Percentiles rank a stretch among this genome's conserved stretches.
These are phyloP conservation scores for Mus caroli DNA, from an alignment of 2,797 vertebrate species.

Conservation along the genomic window DNA sequence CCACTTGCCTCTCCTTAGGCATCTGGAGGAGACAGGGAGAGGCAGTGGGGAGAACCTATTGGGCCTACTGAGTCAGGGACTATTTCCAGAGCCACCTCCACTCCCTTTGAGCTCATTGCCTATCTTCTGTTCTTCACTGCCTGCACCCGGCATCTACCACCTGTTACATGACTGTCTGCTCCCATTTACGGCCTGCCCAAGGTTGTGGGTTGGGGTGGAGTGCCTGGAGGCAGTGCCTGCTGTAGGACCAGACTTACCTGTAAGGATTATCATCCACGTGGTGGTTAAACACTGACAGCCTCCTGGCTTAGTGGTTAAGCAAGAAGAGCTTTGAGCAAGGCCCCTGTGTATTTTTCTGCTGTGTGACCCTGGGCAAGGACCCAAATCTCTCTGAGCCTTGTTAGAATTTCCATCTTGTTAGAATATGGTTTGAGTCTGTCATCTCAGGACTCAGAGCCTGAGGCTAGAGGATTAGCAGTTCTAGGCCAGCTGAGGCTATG, in stretches of 20 bases:
- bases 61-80: neutral
- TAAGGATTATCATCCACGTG: neutral
- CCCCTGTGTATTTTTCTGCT: neutral
- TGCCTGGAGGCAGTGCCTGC: too few relatives aligned
- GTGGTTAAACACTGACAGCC: neutral
- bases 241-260: neutral
- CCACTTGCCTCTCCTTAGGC: neutral
- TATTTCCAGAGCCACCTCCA: neutral
- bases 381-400: neutral
- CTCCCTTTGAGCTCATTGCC: neutral
- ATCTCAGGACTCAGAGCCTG: too few relatives aligned
- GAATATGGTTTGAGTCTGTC: neutral
- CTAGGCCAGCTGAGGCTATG: neutral
- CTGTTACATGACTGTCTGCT: neutral
- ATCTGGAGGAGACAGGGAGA: neutral
- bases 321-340: neutral
- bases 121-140: neutral
- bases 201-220: neutral
- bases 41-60: neutral
- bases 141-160: neutral
- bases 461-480: neutral
- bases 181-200: accelerated
- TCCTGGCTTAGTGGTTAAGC: neutral
- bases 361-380: neutral
- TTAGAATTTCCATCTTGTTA: neutral